Base-by-base conservation (phyloP, 1,140 invertebrate genomes). In the Ceratosolen solmsi region DNA sequence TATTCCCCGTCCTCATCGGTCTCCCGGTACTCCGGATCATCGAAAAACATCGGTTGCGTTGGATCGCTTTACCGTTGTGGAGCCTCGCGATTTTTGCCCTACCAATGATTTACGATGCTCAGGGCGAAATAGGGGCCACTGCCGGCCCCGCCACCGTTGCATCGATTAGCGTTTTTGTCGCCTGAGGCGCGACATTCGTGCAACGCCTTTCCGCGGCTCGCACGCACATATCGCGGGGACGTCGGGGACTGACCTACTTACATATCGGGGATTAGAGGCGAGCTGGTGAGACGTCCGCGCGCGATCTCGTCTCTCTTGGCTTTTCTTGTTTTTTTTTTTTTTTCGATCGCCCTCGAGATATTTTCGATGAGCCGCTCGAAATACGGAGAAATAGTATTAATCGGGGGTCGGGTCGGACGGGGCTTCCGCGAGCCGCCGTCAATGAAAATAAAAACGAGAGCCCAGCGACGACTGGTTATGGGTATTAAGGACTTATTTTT, bases 111-210 rank as follows among this genome's bases (percentile, higher is more conserved):
- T 41, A 75, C 54, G 73, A 8, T 5, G 54, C 13, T 58, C 60
- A 27, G 22, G 36, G 30, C 22, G 73, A 13, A 76, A 76, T 27
- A 41, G 17, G 36, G 11, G 13, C 1, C 11, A 63, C 9, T 0
- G 17, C 0, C 11, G n/a, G 33, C 2, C 33, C 9, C 22, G 4
- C 38, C 56, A 17, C n/a, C 27, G 7, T 22, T 41, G 41, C 17
- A 33, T 51, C 56, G 58, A 77, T 77, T 36, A 77, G 25, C 58
- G 58, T 77, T 76, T 76, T 76, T 65, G 74, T 63, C 74, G n/a
- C 58, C 56, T 7, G n/a, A 74, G 72, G 72, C 54, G 49, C 54
- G 41, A 22, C 20, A 22, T 2, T 36, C 27, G 46, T 51, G 71
- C 25, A 51, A 54, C 71, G 71, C 71, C 71, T 73, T 73, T 73